phyloP scores from a whole-genome alignment of 2,113 vertebrate genomes.

The Gobio gobio region DNA sequence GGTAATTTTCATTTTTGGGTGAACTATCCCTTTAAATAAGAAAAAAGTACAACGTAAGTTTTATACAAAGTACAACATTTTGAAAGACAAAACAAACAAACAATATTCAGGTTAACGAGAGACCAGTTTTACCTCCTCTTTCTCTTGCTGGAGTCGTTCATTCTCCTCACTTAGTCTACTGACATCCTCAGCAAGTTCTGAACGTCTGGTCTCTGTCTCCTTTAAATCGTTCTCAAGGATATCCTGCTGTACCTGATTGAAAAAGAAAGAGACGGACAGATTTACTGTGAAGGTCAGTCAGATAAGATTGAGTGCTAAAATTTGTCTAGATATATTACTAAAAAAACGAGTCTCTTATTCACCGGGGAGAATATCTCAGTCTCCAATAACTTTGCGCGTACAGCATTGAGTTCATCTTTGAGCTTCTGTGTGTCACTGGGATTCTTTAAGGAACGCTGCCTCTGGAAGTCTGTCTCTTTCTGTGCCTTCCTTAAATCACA shows the following conservation, averaged over 20 bases:
- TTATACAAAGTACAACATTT: background rate
- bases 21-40: background rate
- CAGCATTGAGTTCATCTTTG: slow-evolving; percentile 76
- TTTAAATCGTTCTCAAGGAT: slow-evolving; percentile 75
- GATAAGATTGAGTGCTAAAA: background rate
- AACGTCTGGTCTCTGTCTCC: slow-evolving; percentile 69
- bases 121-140: slow-evolving; percentile 67
- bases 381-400: slow-evolving; percentile 70
- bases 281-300: background rate
- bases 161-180: slow-evolving; percentile 67
- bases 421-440: slow-evolving; percentile 65
- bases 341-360: slow-evolving; percentile 48
- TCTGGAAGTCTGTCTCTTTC: slow-evolving; percentile 73
- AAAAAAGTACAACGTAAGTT: background rate
- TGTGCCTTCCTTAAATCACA: slow-evolving; percentile 77
- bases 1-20: too few relatives aligned
- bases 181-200: slow-evolving; percentile 72
- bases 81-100: background rate
- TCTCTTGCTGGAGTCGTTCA: slow-evolving; percentile 59
- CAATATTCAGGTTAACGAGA: background rate
- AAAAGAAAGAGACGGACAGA: slow-evolving; percentile 22
- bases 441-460: slow-evolving; percentile 66
- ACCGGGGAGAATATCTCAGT: slow-evolving; percentile 78
- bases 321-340: background rate
- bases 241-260: slow-evolving; percentile 71